Base-by-base conservation (phyloP, 2,888 invertebrate species). In the Subacronicta megacephala region DNA sequence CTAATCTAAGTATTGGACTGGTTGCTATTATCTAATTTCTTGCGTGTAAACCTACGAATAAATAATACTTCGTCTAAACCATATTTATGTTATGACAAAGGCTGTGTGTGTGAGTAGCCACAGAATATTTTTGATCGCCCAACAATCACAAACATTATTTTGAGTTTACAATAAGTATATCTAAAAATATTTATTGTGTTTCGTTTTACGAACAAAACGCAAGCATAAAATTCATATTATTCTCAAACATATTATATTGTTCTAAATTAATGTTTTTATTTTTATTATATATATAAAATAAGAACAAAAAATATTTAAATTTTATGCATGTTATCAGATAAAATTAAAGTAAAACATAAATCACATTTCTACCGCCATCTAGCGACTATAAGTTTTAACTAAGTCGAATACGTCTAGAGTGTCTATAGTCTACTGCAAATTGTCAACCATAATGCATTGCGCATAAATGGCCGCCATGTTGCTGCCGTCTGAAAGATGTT, bases 381-480 rank as follows among this genome's bases (percentile, higher is more conserved):
- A 78, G 66, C 58, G 80, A 81, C 71, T 67, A 80, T 74, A 81
- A 72, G 78, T 63, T 33, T 31, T 12, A 59, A 80, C 75, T 65
- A 58, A 54, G 15, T 20, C 43, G 72, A 75, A 75, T 73, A 75
- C 64, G 70, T 90, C 89, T 92, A 84, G 77, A 84, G 78, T 87
- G 84, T 93, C 90, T 93, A 89, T 92, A 85, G 87, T 90, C 88
- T 87, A 88, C 87, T 90, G 90, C 90, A 90, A 93, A 93, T 92
- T 94, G 94, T 94, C 94, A 94, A 94, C 92, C 93, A 90, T 91
- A 94, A 89, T 94, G 94, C 94, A 94, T 93, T 94, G 94, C 94
- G 94, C 94, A 94, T 94, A 94, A 92, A 94, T 94, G 94, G 94
- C 94, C 94, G 94, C 94, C 94, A 94, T 94, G 94, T 94, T 94